Evolutionary conservation across 2,888 invertebrate genomes (phyloP), one percentile per base, ranked within the genome.

Genomic region (Xanthorhoe designata): DNA sequence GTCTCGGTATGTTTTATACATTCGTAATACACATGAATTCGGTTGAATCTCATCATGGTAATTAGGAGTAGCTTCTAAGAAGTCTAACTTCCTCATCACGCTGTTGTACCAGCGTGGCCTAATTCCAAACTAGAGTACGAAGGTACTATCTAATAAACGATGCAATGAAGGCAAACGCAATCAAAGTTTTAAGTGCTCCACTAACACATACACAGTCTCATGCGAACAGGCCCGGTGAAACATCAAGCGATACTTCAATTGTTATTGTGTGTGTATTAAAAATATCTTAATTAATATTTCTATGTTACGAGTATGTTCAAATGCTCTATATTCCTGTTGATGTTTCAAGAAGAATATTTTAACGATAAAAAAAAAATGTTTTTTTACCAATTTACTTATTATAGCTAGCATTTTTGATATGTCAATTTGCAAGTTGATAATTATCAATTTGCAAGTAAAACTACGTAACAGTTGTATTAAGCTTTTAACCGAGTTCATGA

Each of bases 141-240:
- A 54, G 47, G 13, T 24, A 17, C 24, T 63, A 24, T 61, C 55
- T 61, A 64, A 69, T 69, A 52, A 66, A 61, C 60, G 53, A 70
- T 65, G 55, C 50, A 65, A 59, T 57, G 64, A 59, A 69, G 65
- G 55, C 64, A 70, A 75, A 73, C 62, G 60, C 73, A 73, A 76
- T 79, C 69, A 75, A 75, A 80, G 76, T 76, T 76, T 70, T 64
- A 68, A 67, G 61, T 70, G 42, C 68, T 52, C 18, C 45, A 15
- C 29, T 45, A 57, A 55, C 58, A 61, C 53, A 54, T 60, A 68
- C 65, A 59, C 10, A 42, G 47, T 47, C 13, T 42, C 5, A 13
- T 42, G 42, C 13, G 2, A 42, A 47, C 7, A 15, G 47, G 17
- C 47, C 4, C 3, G 47, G 47, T 17, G 17, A 15, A 47, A 47